Evolutionary conservation across 2,113 vertebrate species (phyloP), one percentile per base, ranked within the genome.

Genomic region (Scophthalmus maximus): DNA sequence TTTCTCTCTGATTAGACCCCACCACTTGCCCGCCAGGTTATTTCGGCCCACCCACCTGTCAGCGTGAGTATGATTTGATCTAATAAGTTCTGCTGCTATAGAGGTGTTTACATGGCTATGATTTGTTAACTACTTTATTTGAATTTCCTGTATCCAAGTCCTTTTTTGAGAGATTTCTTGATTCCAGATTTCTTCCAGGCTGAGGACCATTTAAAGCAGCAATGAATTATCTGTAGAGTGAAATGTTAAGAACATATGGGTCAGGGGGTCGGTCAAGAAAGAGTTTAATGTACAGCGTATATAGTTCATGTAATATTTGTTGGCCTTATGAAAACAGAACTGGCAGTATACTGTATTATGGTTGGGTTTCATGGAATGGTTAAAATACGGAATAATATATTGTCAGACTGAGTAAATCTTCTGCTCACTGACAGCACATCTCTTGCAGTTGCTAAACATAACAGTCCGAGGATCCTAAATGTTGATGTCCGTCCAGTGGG

Each of bases 11-110:
- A 53, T 0, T 17, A 92, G 88, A 10, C 4, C 82, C 91, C 36
- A 74, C 42, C 18, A 6, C 47, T 58, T 95, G 93, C 82, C 91
- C 92, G 49, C 77, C 65, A 51, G 93, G 94, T 4, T 93, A 90
- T 84, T 96, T 93, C 42, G 92, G 93, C 68, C 52, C 85, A 18
- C 87, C 87, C 23, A 86, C 18, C 40, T 95, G 94, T 76, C 92
- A 90, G 25, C 9, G 90, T 95, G 82, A 96, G 94, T 93, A 55
- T 58, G 0, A 0, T 66, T 14, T 57, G 8, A 32, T 38, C 50
- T 44, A 42, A 82, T 61, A 22, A 51, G 32, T 51, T 65, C 10
- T 69, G 51, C 42, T 55, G 8, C n/a, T 47, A 3, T 23, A 47
- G 15, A 71, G 5, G 17, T 73, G 34, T 73, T 74, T 56, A 42